phyloP scores from a whole-genome alignment of 2,113 vertebrate species.

The Phylloscopus trochiloides region DNA sequence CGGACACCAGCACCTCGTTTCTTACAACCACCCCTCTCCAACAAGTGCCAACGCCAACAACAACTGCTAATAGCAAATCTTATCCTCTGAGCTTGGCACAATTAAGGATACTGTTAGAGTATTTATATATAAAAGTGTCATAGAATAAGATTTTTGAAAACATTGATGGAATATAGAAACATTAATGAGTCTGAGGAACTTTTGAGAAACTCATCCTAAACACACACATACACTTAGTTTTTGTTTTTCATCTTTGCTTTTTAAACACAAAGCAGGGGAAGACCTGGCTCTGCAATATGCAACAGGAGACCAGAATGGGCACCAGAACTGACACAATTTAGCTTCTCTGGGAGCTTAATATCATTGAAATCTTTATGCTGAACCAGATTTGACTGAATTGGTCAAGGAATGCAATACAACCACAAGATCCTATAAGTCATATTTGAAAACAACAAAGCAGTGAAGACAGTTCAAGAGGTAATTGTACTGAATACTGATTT shows the following conservation, averaged over 20 bases:
- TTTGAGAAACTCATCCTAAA: not conserved
- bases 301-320: not conserved
- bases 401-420: not conserved
- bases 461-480: not conserved
- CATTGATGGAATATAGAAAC: not conserved
- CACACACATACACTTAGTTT: not conserved
- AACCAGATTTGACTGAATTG: not conserved
- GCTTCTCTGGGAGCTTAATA: not conserved
- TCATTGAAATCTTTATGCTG: not conserved
- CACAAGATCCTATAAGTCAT: fast-evolving
- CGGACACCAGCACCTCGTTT: no score
- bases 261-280: not conserved
- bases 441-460: not conserved
- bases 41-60: not conserved
- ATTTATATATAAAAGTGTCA: not conserved
- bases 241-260: not conserved
- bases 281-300: not conserved
- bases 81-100: not conserved
- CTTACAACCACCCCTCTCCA: not conserved
- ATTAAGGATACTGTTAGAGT: not conserved
- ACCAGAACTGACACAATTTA: not conserved
- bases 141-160: not conserved
- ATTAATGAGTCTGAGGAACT: not conserved
- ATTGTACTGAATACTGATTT: not conserved
- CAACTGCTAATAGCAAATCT: not conserved